phyloP scores from a whole-genome alignment of 2,113 vertebrate species.

The Parus major region DNA sequence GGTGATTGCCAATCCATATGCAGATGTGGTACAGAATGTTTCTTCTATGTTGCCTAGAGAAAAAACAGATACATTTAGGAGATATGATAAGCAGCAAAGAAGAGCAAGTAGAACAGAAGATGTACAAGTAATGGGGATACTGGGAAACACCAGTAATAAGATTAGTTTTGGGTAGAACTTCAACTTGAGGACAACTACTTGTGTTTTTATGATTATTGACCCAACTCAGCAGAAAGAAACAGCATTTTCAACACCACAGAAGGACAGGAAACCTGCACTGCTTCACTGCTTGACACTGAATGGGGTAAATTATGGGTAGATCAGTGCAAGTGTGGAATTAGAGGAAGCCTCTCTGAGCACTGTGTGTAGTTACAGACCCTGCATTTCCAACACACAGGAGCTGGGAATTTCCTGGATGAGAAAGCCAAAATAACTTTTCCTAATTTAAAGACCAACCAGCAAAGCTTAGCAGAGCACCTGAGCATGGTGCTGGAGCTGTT shows the following conservation, averaged over 20 bases:
- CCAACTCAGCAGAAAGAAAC: not conserved
- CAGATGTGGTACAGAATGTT: not conserved
- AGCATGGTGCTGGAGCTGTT: not conserved
- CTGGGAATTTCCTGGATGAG: not conserved
- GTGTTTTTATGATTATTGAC: not conserved
- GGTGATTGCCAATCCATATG: not conserved
- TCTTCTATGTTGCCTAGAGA: not conserved
- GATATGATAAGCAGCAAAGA: not conserved
- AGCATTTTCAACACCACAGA: not conserved
- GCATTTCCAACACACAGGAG: not conserved
- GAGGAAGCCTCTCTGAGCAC: not conserved
- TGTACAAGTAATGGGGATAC: not conserved
- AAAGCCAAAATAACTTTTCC: not conserved
- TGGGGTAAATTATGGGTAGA: not conserved
- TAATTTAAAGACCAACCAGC: accelerated
- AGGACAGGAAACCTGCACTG: not conserved
- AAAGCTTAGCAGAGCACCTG: not conserved
- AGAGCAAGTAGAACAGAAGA: not conserved
- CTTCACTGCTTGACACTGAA: not conserved
- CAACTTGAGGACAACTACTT: not conserved
- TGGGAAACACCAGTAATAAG: not conserved
- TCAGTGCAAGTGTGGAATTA: not conserved
- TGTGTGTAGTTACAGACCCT: not conserved
- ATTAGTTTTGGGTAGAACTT: not conserved
- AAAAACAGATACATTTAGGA: not conserved